Evolutionary conservation across 2,797 vertebrate species (phyloP), one percentile per base, ranked within the genome.

Genomic region (Pyrocephalus nanus): DNA sequence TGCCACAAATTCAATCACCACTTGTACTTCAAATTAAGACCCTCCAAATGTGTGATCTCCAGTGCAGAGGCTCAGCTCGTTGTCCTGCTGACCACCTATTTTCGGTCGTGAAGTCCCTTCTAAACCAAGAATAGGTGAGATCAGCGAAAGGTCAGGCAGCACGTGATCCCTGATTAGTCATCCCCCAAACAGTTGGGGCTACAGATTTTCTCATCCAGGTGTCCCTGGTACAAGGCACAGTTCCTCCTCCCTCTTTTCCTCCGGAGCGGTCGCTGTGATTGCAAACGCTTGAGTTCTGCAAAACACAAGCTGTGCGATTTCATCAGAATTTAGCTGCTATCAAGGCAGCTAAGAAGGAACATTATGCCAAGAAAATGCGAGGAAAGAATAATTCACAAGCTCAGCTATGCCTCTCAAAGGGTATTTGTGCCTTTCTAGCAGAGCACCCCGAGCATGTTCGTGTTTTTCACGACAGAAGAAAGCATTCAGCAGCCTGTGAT

Each of bases 401-500:
- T 87, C 95, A 71, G 65, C 70, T 95, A 50, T 81, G 54, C 77
- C 92, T 91, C 96, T 93, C 91, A 81, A 95, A 94, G 79, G 54
- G 48, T 67, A 76, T 93, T 95, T 96, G 78, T 75, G 89, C 80
- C 72, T 95, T 97, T 97, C 97, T 71, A 97, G 96, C 78, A 83
- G 36, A 96, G 95, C 89, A 96, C 92, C 75, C 90, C 77, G 72
- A 96, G 93, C 97, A 90, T 96, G 96, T 94, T 97, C 72, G 6
- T 90, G 53, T 97, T 96, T 96, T 97, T 97, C 96, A 96, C 83
- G 94, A 73, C 85, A 96, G 97, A 97, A 92, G 96, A 90, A 90
- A 97, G 95, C 83, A 34, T 89, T 95, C 96, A 91, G 95, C 95
- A 95, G 97, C 76, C 95, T 86, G 92, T 67, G 81, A 97, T 96